phyloP scores from a whole-genome alignment of 2,113 vertebrate genomes.

The Ceratotherium simum region DNA sequence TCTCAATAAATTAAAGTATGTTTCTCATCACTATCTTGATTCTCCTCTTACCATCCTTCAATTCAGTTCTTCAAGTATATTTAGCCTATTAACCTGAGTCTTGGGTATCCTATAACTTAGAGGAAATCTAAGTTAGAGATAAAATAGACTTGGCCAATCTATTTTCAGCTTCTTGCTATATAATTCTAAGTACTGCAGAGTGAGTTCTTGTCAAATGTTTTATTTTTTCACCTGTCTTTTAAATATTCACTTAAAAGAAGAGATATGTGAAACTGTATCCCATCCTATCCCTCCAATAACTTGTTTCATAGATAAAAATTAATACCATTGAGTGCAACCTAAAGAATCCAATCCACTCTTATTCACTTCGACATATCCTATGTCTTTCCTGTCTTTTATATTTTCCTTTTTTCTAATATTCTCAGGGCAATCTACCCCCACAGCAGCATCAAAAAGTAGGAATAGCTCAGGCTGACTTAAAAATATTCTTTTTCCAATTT shows the following conservation, averaged over 20 bases:
- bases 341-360: neutral
- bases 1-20: slow-evolving; percentile 37
- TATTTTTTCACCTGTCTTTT: neutral
- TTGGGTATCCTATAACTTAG: neutral
- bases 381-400: neutral
- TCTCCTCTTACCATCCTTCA: neutral
- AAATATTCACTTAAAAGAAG: slow-evolving; percentile 17
- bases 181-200: neutral
- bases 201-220: neutral
- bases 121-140: neutral
- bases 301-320: slow-evolving; percentile 7
- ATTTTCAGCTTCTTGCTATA: slow-evolving; percentile 21
- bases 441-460: neutral
- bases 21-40: neutral
- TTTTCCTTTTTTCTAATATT: slow-evolving; percentile 29
- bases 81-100: neutral
- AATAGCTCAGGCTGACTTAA: neutral
- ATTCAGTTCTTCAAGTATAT: neutral
- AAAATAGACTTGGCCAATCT: neutral
- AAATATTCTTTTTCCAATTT: neutral
- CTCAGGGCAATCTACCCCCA: neutral
- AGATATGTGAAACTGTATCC: neutral
- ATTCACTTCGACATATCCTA: neutral
- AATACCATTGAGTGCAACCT: neutral
- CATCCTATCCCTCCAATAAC: neutral